Base-by-base conservation (phyloP, 2,888 invertebrate species). In the Cantharis rufa region DNA sequence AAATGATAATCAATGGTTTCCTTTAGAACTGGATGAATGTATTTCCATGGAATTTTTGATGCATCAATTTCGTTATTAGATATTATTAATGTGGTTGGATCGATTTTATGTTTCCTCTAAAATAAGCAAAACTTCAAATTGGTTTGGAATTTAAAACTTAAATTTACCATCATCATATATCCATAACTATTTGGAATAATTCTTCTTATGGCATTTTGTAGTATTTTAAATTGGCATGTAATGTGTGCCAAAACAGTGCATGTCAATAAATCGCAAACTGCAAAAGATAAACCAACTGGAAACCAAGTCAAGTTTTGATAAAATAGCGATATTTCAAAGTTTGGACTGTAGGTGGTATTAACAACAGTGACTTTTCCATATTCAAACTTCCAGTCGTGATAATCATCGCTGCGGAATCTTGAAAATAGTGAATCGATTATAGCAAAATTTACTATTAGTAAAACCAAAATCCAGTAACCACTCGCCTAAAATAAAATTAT, bases 301-400 rank as follows among this genome's bases (percentile, higher is more conserved):
- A 74, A 78, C 76, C 78, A 77, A 13, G 78, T 72, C 9, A 69
- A 0, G 15, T 77, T 77, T 71, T 80, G 79, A 15, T 78, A 79
- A 5, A 75, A 32, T 1, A 66, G 72, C 9, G 79, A 71, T 13
- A 79, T 69, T 70, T 79, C 72, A 18, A 75, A 80, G 13, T 76
- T 75, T 10, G 76, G 78, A 72, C 77, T 80, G 63, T 77, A 75
- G 11, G 72, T 72, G 3, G 78, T 70, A 69, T 80, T 78, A 24
- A 80, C 73, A 62, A 79, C 71, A 10, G 77, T 73, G 15, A 80
- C 79, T 9, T 71, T 64, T 3, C 75, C 71, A 13, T 77, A 72
- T 27, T 79, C 78, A 62, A 76, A 79, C 62, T 72, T 72, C 80
- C 79, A 80, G 32, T 78, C 64, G 61, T 77, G 79, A 15, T 79